phyloP scores from a whole-genome alignment of 1,140 invertebrate genomes.

The Charaxes varanes region DNA sequence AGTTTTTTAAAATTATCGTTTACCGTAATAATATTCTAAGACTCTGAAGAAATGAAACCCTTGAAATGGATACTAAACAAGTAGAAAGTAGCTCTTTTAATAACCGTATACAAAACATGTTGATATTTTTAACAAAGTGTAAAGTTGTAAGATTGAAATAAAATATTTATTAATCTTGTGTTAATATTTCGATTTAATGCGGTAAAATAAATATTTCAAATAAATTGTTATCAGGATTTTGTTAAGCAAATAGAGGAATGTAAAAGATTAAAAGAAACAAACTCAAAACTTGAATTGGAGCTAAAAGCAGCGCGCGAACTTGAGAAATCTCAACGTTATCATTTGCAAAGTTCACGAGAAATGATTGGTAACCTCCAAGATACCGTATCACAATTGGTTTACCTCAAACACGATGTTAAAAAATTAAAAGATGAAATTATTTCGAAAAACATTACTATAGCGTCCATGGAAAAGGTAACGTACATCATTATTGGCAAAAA shows the following conservation, averaged over 20 bases:
- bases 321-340: constrained; percentile 57
- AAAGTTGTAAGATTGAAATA: constrained; percentile 45
- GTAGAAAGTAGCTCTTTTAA: constrained; percentile 7
- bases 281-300: constrained; percentile 51
- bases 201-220: too few relatives aligned
- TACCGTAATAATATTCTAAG: too few relatives aligned
- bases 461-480: constrained; percentile 50
- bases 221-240: constrained; percentile 38
- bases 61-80: constrained; percentile 4
- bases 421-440: constrained; percentile 51
- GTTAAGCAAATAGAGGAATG: constrained; percentile 44
- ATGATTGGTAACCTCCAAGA: constrained; percentile 66
- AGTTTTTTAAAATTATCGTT: too few relatives aligned
- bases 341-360: constrained; percentile 54
- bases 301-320: constrained; percentile 47
- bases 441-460: constrained; percentile 41
- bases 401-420: constrained; percentile 61
- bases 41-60: not conserved
- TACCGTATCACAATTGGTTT: constrained; percentile 60
- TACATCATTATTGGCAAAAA: too few relatives aligned
- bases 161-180: constrained; percentile 1
- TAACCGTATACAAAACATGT: constrained; percentile 36
- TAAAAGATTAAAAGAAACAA: constrained; percentile 41
- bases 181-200: too few relatives aligned
- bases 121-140: constrained; percentile 44